Base-by-base conservation (phyloP, 2,113 vertebrate species). In the Psammodynastes pulverulentus region DNA sequence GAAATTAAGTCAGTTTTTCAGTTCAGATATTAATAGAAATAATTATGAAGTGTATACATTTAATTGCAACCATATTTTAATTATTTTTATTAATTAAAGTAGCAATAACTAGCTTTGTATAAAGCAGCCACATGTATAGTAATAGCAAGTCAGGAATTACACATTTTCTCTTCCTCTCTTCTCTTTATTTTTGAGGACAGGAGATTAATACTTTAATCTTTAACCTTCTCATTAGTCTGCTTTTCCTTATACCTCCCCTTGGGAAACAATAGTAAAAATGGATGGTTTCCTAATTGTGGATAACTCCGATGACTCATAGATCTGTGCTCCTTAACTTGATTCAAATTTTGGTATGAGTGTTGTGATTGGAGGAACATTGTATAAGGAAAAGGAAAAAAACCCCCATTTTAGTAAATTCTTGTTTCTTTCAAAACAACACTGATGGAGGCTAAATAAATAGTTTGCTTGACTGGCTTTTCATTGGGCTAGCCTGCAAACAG, bases 381-480 rank as follows among this genome's bases (percentile, higher is more conserved):
- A 84, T 92, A 51, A 93, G 93, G 79, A 48, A 52, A 91, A 94
- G 52, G 1, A 29, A 3, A 2, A 43, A 4, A 92, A 90, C 3
- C n/a, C n/a, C n/a, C 10, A 4, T 94, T 90, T 94, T 43, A 9
- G 79, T 95, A 79, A 9, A 21, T 93, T 88, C 48, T 93, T 88
- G 26, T 93, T 92, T 79, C 34, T 91, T 94, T 92, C 88, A 93
- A 9, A 29, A 79, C 72, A 49, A 49, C 49, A 93, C 92, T 87
- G 84, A 19, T 48, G 19, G 89, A 12, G 34, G 91, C 91, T 51
- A 39, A 93, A 92, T 84, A 95, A 95, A 84, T 84, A 45, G 17
- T 92, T 91, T 10, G 54, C 19, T 92, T 92, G 93, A 92, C 19
- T 95, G 24, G 88, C 52, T 86, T 56, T 93, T 94, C 92, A 48